Base-by-base conservation (phyloP, 2,113 vertebrate species). In the Platycercus adscitus region DNA sequence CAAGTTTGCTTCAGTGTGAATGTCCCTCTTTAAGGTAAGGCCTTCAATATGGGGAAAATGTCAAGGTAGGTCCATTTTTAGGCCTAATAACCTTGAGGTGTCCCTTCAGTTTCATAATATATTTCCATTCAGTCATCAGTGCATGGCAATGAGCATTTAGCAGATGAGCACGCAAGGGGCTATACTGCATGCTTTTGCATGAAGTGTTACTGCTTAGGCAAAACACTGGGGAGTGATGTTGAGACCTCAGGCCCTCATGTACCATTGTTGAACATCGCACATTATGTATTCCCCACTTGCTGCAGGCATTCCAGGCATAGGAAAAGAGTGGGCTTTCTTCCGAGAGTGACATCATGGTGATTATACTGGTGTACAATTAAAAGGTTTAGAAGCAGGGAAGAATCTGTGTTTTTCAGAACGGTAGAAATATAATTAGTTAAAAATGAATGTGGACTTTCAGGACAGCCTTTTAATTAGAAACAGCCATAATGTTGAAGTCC, bases 1-100 rank as follows among this genome's bases (percentile, higher is more conserved):
- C 98, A 98, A 98, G 98, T 98, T 98, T 97, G 98, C 98, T 96
- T 98, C 98, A 98, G 98, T 98, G 98, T 98, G 98, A 98, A 97
- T 97, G 97, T 97, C 98, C 98, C 98, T 98, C 98, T 98, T 97
- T 98, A 98, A 98, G 98, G 98, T 98, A 98, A 98, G 98, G 98
- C 97, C 97, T 97, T 97, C 98, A 98, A 61, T 97, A 90, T 98
- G 98, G 98, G 97, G 96, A 97, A 96, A 98, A 97, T 97, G 73
- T 96, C 95, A 98, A 98, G 98, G 98, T 98, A 98, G 98, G 98
- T 98, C 97, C 95, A 81, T 94, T 97, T 98, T 91, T 97, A 98
- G 98, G 97, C 96, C 98, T 81, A 96, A 96, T 96, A 91, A 97
- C 97, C 94, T 86, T 93, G 97, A 98, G 97, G 97, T 92, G 95